These are phyloP conservation scores for Sternotherus odoratus DNA, from an alignment of 2,797 vertebrate genomes.

Conservation along the genomic window DNA sequence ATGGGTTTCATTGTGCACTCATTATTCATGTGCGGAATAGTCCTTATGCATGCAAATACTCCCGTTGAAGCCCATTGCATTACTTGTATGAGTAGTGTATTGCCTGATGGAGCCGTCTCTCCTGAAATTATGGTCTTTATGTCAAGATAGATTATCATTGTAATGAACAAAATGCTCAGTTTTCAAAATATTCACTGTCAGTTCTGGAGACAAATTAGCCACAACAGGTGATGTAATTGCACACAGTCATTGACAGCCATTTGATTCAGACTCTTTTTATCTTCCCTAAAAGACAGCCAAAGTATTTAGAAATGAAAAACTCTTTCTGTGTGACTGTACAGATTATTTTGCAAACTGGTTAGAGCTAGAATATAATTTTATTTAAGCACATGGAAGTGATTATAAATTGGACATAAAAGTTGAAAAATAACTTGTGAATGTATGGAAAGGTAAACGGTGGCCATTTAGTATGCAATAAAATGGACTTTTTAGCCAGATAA, in stretches of 20 bases:
- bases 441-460: conserved; percentile 12
- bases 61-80: neutral
- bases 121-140: conserved; percentile 3
- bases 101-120: conserved; percentile 10
- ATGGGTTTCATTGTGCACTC: conserved; percentile 23
- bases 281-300: neutral
- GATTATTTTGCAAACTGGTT: neutral
- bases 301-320: neutral
- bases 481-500: neutral
- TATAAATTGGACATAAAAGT: neutral
- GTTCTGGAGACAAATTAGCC: neutral
- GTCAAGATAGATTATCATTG: neutral
- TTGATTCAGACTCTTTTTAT: neutral
- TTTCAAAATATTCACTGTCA: neutral
- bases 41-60: conserved; percentile 61
- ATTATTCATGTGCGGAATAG: neutral
- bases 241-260: neutral
- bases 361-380: conserved; percentile 7
- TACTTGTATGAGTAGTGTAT: conserved; percentile 28
- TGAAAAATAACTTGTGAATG: neutral
- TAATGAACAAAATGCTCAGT: neutral
- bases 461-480: conserved; percentile 13
- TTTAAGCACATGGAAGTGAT: neutral
- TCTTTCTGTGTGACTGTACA: neutral
- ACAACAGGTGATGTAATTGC: neutral